A percentile compares a stretch with the other conserved stretches of the same genome.
These are phyloP conservation scores for Lycophotia porphyrea DNA, from an alignment of 2,888 invertebrate species.

Conservation along the genomic window DNA sequence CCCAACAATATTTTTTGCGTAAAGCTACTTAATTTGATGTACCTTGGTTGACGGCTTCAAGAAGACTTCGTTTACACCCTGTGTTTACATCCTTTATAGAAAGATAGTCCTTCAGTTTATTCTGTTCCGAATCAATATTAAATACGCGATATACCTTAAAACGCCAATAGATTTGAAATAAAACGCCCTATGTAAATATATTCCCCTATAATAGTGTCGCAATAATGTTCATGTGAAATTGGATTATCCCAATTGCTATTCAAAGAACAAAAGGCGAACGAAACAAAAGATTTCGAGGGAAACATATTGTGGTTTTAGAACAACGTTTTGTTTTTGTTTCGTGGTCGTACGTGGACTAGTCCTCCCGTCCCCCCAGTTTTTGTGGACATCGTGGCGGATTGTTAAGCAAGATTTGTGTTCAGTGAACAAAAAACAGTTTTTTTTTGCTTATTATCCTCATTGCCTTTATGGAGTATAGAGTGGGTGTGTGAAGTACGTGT, in stretches of 20 bases:
- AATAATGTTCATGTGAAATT: slow-evolving; percentile 68
- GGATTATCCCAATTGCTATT: slow-evolving; percentile 69
- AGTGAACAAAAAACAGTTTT: slow-evolving; percentile 68
- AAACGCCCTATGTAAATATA: slow-evolving; percentile 41
- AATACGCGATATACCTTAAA: slow-evolving; percentile 1
- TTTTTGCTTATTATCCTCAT: slow-evolving; percentile 66
- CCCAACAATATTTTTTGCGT: too few relatives aligned
- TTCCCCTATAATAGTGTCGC: slow-evolving; percentile 37
- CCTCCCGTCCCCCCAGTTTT: slow-evolving; percentile 63
- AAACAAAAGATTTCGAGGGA: slow-evolving; percentile 74
- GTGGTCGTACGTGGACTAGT: slow-evolving; percentile 65
- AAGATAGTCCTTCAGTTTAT: not conserved
- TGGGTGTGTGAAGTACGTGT: slow-evolving; percentile 55
- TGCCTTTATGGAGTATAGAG: slow-evolving; percentile 62
- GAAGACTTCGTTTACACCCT: too few relatives aligned
- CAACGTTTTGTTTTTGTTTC: slow-evolving; percentile 73
- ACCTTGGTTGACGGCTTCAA: too few relatives aligned
- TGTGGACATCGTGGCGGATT: slow-evolving; percentile 69
- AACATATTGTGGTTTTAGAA: slow-evolving; percentile 75
- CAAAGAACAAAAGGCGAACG: slow-evolving; percentile 69
- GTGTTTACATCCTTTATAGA: not conserved
- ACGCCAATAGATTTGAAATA: slow-evolving; percentile 29
- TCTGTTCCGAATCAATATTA: not conserved
- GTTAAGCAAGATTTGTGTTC: slow-evolving; percentile 75
- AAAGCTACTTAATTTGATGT: too few relatives aligned